A percentile compares a stretch with the other conserved stretches of the same genome.
These are phyloP conservation scores for Anhinga rufa DNA, from an alignment of 2,113 vertebrate species.

Conservation along the genomic window DNA sequence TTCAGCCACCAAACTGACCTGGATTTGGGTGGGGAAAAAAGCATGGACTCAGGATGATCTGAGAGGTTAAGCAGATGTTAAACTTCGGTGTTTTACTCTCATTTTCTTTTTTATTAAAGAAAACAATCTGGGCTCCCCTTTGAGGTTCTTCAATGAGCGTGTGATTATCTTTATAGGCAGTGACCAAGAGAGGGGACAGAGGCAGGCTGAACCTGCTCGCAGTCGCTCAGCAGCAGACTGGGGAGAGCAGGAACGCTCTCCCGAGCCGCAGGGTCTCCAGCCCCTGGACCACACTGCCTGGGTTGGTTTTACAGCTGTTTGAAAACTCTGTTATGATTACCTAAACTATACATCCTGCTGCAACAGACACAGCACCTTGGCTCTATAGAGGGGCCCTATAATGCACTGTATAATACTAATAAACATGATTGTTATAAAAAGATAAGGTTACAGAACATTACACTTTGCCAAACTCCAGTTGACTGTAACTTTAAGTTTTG, in stretches of 20 bases:
- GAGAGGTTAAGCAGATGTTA: background rate
- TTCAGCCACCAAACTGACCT: background rate
- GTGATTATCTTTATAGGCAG: background rate
- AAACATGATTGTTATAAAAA: constrained; percentile 51
- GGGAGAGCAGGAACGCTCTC: background rate
- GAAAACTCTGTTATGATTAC: background rate
- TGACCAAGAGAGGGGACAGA: background rate
- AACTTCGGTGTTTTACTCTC: background rate
- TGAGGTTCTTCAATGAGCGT: rapidly evolving
- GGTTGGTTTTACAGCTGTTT: background rate
- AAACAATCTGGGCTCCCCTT: background rate
- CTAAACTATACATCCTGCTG: background rate
- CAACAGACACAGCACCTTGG: background rate
- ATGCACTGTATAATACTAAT: background rate
- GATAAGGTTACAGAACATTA: constrained; percentile 34
- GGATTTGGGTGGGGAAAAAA: background rate
- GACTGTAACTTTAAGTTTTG: constrained; percentile 60
- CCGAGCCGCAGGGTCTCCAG: background rate
- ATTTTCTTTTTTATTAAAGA: background rate
- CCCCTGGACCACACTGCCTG: background rate
- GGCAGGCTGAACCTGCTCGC: background rate
- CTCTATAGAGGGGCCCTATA: background rate
- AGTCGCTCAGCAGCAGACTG: background rate
- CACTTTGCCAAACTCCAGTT: constrained; percentile 21
- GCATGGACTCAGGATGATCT: background rate